Conservation (phyloP, 2,888 invertebrate genomes). For the Hyalella azteca region DNA sequence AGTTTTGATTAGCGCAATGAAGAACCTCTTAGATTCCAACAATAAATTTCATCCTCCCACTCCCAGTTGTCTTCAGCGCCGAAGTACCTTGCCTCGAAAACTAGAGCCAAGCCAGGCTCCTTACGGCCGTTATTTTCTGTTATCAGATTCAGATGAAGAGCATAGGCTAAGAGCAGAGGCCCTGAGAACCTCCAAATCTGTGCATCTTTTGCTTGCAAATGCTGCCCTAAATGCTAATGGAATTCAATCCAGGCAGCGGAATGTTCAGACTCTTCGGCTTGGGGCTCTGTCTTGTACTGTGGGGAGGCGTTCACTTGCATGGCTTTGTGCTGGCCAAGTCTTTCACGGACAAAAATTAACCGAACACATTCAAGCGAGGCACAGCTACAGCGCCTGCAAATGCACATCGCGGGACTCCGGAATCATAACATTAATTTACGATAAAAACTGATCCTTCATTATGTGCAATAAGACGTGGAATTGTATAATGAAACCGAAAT, state of each 20-base stretch:
- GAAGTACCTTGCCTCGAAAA: not conserved
- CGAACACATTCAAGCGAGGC: not conserved
- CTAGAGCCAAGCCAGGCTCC: too few relatives aligned
- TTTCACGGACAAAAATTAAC: constrained; percentile 3
- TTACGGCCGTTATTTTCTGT: constrained; percentile 14
- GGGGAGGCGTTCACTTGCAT: not conserved
- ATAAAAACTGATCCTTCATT: too few relatives aligned
- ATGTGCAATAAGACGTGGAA: too few relatives aligned
- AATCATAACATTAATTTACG: too few relatives aligned
- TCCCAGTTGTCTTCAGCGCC: not conserved
- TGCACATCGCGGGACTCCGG: not conserved
- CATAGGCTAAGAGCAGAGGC: constrained; percentile 4
- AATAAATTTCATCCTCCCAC: not conserved
- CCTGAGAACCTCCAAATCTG: not conserved
- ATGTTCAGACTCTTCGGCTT: not conserved
- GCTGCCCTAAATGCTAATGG: constrained; percentile 28
- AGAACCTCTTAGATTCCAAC: too few relatives aligned
- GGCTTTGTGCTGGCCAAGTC: not conserved
- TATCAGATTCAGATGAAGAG: constrained; percentile 11
- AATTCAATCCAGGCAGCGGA: constrained; percentile 30
- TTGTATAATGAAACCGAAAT: too few relatives aligned
- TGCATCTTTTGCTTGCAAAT: constrained; percentile 33
- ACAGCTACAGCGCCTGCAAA: not conserved
- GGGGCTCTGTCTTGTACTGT: not conserved
- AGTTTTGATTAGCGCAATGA: too few relatives aligned